phyloP scores from a whole-genome alignment of 37 sponge, comb jelly and placozoan genomes.

The Amphimedon queenslandica region DNA sequence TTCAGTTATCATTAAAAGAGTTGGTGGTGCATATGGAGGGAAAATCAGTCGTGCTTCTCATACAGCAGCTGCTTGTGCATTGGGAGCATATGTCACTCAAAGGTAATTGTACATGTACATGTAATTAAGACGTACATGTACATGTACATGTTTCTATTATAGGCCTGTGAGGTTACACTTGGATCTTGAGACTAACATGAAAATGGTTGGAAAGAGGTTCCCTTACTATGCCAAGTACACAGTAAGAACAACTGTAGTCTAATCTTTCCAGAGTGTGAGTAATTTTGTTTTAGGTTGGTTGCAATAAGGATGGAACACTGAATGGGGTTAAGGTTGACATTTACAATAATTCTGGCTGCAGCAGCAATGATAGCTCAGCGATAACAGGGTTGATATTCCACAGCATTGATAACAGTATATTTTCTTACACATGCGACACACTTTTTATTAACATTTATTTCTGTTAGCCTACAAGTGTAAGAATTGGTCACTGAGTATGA shows the following conservation, averaged over 20 bases:
- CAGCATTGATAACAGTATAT: too few species aligned
- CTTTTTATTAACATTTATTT: too few species aligned
- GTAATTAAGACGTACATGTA: neutral
- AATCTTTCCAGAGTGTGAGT: neutral
- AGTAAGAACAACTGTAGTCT: slow-evolving; percentile 14
- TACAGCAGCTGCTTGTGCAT: slow-evolving; percentile 60
- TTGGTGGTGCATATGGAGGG: slow-evolving; percentile 74
- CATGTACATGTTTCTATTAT: neutral
- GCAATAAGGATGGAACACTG: slow-evolving; percentile 50
- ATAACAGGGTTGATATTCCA: slow-evolving; percentile 50
- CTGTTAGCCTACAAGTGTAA: neutral
- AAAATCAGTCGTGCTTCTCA: slow-evolving; percentile 37
- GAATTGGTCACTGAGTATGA: neutral
- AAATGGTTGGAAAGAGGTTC: slow-evolving; percentile 68
- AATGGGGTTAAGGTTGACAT: slow-evolving; percentile 55
- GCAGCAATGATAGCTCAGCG: slow-evolving; percentile 25
- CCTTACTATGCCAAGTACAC: slow-evolving; percentile 58
- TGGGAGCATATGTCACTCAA: slow-evolving; percentile 36
- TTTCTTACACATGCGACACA: too few species aligned
- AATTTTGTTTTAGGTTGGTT: slow-evolving; percentile 49
- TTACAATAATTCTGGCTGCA: slow-evolving; percentile 56
- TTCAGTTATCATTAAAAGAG: slow-evolving; percentile 57
- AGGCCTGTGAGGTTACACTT: slow-evolving; percentile 79
- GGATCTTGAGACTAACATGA: slow-evolving; percentile 83
- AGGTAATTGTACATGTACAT: slow-evolving; percentile 30